Evolutionary conservation across 2,113 vertebrate genomes (phyloP), one percentile per base, ranked within the genome.

Genomic region (Brienomyrus brachyistius): DNA sequence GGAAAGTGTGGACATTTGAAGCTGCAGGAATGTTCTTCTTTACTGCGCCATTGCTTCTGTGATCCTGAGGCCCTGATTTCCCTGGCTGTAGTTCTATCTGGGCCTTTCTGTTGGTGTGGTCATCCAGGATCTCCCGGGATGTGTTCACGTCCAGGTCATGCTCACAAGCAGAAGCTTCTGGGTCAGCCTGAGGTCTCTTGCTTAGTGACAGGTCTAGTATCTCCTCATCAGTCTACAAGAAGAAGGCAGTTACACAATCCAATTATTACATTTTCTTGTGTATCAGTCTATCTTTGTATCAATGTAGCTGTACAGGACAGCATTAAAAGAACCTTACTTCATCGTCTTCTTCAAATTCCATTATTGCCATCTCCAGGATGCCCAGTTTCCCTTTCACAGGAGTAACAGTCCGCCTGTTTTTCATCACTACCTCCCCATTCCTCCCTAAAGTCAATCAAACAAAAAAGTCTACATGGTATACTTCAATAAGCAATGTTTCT

Each of bases 301-400:
- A 40, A 40, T 40, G 40, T 40, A 77, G 15, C 45, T 59, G n/a
- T 35, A 50, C 47, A 27, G 48, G 13, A 51, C 40, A 88, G 23
- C 27, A 52, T 15, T 52, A 31, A 35, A 77, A 31, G n/a, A 80
- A 10, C 88, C 83, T 51, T 92, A 95, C 95, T 91, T 91, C 92
- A 90, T 92, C 93, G 0, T 92, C 92, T 91, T 92, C 92, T 89
- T 95, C 94, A 92, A 96, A 96, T 88, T 96, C 96, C n/a, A 91
- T 94, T 0, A 92, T 90, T 45, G 96, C 96, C 88, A 92, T 92
- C 84, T 93, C 93, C 1, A 96, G 93, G 90, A 95, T 94, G 11
- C 95, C 94, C 70, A 94, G 48, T 82, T 90, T 91, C 5, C 90
- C 93, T 88, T 91, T 93, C 9, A 50, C 52, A 3, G 90, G 27